These are phyloP conservation scores for Pavo muticus DNA, from an alignment of 2,113 vertebrate genomes.

Conservation along the genomic window DNA sequence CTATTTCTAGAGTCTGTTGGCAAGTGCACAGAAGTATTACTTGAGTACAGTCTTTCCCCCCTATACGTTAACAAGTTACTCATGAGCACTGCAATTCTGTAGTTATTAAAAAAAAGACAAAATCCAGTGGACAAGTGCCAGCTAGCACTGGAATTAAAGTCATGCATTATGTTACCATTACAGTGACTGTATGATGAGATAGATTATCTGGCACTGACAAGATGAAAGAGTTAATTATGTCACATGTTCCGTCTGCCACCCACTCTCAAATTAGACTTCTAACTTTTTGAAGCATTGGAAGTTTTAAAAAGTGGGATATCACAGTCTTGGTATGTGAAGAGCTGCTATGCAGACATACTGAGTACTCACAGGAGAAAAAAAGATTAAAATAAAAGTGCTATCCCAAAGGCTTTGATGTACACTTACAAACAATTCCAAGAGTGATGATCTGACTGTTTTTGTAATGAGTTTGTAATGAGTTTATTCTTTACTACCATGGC, in stretches of 20 bases:
- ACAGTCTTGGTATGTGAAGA: neutral
- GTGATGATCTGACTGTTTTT: neutral
- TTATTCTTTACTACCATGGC: neutral
- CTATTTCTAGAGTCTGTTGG: neutral
- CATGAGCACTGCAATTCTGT: neutral
- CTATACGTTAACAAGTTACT: neutral
- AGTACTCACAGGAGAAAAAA: neutral
- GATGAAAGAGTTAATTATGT: neutral
- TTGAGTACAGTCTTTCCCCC: neutral
- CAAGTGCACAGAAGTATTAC: neutral
- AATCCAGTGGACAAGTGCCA: neutral
- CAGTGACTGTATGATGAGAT: neutral
- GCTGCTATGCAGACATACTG: neutral
- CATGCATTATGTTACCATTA: neutral
- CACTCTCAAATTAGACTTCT: neutral
- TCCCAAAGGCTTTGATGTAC: neutral
- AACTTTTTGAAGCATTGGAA: neutral
- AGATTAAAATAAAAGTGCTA: neutral
- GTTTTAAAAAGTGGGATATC: neutral
- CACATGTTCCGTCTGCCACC: neutral
- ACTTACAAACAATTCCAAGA: neutral
- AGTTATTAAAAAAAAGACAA: neutral
- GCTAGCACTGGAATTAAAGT: neutral
- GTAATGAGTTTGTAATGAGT: accelerated
- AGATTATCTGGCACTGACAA: neutral